phyloP scores from a whole-genome alignment of 2,113 vertebrate species.

The Picathartes gymnocephalus region DNA sequence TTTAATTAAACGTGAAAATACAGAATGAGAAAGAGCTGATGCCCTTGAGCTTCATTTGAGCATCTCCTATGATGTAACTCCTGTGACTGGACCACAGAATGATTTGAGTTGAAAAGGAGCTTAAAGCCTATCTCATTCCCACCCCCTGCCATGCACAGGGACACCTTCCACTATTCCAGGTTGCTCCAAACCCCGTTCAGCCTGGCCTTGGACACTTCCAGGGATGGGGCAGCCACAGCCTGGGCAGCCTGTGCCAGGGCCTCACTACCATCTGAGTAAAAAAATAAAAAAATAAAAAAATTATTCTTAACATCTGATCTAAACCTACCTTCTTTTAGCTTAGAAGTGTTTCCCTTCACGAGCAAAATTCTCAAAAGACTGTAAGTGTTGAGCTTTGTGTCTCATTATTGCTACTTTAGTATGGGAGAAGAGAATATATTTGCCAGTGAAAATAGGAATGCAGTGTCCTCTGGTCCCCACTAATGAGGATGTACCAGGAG shows the following conservation, averaged over 20 bases:
- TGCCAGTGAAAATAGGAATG: neutral
- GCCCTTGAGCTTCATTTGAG: neutral
- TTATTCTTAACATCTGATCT: neutral
- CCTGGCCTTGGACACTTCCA: neutral
- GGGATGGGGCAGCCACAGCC: neutral
- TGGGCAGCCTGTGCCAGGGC: neutral
- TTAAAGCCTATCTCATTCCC: neutral
- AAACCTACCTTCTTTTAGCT: neutral
- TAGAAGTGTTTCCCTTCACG: neutral
- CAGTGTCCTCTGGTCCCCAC: neutral
- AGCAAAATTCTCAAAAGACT: neutral
- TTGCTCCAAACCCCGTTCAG: fast-evolving
- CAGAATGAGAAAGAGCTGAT: neutral
- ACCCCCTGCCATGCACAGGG: neutral
- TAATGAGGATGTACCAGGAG: neutral
- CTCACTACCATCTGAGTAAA: fast-evolving
- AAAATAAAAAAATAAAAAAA: neutral
- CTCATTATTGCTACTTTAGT: neutral
- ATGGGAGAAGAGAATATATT: neutral
- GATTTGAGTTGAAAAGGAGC: neutral
- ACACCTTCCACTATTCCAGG: neutral
- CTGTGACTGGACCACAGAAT: neutral
- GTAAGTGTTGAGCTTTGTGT: neutral
- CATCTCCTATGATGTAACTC: neutral
- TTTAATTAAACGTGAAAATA: neutral